These are phyloP conservation scores for Toxotes jaculatrix DNA, from an alignment of 2,113 vertebrate genomes.

Conservation along the genomic window DNA sequence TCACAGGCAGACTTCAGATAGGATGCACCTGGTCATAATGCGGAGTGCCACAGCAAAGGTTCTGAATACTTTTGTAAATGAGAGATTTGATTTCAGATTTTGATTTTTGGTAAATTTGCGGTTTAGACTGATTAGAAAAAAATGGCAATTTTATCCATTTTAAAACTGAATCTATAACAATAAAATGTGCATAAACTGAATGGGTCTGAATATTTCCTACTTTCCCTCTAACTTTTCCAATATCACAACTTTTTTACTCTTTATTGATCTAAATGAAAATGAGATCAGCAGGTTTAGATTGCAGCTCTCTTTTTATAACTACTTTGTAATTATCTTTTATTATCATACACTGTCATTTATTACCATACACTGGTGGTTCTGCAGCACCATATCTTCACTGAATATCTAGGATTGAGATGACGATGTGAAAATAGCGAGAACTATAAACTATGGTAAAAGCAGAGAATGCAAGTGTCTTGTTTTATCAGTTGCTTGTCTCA, in stretches of 20 bases:
- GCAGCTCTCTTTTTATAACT: background rate
- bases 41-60: background rate
- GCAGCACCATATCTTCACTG: no score
- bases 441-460: background rate
- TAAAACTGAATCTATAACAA: background rate
- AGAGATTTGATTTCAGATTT: no score
- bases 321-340: background rate
- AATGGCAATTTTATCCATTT: background rate
- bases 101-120: no score
- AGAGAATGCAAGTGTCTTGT: background rate
- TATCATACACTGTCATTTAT: background rate
- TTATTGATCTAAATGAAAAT: background rate
- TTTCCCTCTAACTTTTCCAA: background rate
- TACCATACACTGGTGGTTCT: background rate
- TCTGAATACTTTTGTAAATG: background rate
- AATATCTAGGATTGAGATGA: background rate
- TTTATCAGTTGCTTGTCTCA: slow-evolving; percentile 1
- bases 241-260: background rate
- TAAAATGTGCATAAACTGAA: no score
- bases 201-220: no score
- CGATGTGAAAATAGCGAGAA: background rate
- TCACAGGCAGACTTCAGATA: background rate
- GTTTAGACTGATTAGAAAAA: no score
- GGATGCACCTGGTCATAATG: background rate
- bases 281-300: background rate